A percentile compares a stretch with the other conserved stretches of the same genome.
These are phyloP conservation scores for Carabus problematicus DNA, from an alignment of 2,888 invertebrate genomes.

Conservation along the genomic window DNA sequence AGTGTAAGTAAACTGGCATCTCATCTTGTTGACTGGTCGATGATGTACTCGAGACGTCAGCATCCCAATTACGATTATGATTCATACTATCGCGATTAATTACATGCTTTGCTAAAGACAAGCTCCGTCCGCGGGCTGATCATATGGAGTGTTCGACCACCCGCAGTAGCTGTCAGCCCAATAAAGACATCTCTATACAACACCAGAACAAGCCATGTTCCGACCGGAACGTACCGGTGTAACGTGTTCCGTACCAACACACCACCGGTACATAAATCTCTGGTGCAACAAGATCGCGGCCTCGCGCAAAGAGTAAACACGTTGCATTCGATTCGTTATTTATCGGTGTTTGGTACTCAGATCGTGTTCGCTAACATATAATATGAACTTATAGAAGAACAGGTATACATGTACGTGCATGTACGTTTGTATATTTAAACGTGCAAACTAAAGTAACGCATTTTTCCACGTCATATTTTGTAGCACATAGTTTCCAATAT, in stretches of 20 bases:
- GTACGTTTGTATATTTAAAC: too few relatives aligned
- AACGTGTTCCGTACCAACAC: not conserved
- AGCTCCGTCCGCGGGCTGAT: too few relatives aligned
- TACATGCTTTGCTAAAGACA: constrained; percentile 6
- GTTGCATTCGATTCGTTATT: too few relatives aligned
- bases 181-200: not conserved
- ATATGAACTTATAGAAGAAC: too few relatives aligned
- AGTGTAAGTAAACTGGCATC: too few relatives aligned
- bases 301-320: not conserved
- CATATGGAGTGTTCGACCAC: constrained; percentile 1
- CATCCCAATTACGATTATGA: constrained; percentile 4
- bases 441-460: too few relatives aligned
- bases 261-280: not conserved
- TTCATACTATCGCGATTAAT: constrained; percentile 7
- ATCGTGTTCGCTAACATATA: too few relatives aligned
- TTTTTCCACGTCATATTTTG: too few relatives aligned
- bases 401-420: too few relatives aligned
- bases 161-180: constrained; percentile 3
- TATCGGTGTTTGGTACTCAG: too few relatives aligned
- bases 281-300: not conserved
- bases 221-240: not conserved
- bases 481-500: too few relatives aligned
- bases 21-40: not conserved
- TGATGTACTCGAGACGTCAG: constrained; percentile 5
- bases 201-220: not conserved